Percentiles rank a stretch among this genome's conserved stretches.
Evolutionary conservation across 2,888 invertebrate genomes (phyloP).

Genomic region (Trissoscelio sp.): DNA sequence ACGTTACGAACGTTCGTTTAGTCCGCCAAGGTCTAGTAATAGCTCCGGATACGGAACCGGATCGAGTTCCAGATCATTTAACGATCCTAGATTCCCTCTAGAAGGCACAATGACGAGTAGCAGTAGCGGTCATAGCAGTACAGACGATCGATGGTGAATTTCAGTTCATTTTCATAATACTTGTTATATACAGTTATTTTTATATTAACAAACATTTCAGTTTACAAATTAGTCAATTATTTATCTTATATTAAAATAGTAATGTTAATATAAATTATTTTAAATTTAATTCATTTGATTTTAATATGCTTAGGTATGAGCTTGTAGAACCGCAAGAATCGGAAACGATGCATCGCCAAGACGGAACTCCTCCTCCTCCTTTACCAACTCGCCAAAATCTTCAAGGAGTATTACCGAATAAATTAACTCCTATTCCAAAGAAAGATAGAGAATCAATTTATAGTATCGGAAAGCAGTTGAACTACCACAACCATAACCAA

Average conservation of each 20-base stretch:
- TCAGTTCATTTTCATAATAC: not conserved
- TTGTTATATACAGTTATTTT: too few species aligned
- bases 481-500: constrained; percentile 76
- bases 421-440: constrained; percentile 73
- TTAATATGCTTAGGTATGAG: constrained; percentile 82
- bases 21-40: constrained; percentile 91
- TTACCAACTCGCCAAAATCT: constrained; percentile 84
- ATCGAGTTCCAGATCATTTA: constrained; percentile 83
- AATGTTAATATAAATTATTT: too few species aligned
- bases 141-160: constrained; percentile 87
- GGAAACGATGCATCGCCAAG: constrained; percentile 77
- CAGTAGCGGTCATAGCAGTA: constrained; percentile 87
- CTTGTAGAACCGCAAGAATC: constrained; percentile 84
- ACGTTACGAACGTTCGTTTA: constrained; percentile 89
- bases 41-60: constrained; percentile 94
- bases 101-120: constrained; percentile 87
- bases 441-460: constrained; percentile 80
- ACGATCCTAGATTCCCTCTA: constrained; percentile 81
- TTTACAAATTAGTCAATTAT: too few species aligned
- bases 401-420: constrained; percentile 76
- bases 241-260: too few species aligned
- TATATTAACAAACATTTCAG: too few species aligned
- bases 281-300: not conserved
- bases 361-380: constrained; percentile 85
- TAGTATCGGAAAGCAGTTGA: constrained; percentile 72